Evolutionary conservation across 2,113 vertebrate species (phyloP).

Genomic region (Odocoileus hemionus): DNA sequence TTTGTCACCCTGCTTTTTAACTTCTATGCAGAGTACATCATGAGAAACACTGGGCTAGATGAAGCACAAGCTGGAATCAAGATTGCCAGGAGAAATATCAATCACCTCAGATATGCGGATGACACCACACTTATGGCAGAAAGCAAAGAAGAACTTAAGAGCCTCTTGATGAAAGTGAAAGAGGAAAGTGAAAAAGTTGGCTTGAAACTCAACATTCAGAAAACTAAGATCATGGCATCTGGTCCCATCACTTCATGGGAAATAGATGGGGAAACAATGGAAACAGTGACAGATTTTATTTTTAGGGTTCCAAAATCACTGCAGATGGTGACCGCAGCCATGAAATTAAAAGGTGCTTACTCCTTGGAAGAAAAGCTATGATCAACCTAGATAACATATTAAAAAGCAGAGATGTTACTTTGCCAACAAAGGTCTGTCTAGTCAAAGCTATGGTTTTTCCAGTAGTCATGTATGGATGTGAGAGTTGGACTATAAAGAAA

Average conservation of each 20-base stretch:
- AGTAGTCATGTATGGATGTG: not conserved
- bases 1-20: no score
- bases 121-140: no score
- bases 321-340: not conserved
- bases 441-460: not conserved
- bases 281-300: not conserved
- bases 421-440: not conserved
- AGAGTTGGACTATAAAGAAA: not conserved
- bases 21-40: no score
- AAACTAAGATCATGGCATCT: not conserved
- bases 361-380: not conserved
- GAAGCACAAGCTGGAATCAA: no score
- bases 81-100: no score
- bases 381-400: not conserved
- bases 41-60: accelerated
- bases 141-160: no score
- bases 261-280: not conserved
- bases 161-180: no score
- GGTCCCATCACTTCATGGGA: not conserved
- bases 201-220: not conserved
- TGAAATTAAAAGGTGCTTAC: not conserved
- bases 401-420: not conserved
- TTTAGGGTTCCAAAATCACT: not conserved
- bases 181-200: no score
- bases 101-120: no score